These are phyloP conservation scores for Trilocha varians DNA, from an alignment of 2,888 invertebrate genomes.

Conservation along the genomic window DNA sequence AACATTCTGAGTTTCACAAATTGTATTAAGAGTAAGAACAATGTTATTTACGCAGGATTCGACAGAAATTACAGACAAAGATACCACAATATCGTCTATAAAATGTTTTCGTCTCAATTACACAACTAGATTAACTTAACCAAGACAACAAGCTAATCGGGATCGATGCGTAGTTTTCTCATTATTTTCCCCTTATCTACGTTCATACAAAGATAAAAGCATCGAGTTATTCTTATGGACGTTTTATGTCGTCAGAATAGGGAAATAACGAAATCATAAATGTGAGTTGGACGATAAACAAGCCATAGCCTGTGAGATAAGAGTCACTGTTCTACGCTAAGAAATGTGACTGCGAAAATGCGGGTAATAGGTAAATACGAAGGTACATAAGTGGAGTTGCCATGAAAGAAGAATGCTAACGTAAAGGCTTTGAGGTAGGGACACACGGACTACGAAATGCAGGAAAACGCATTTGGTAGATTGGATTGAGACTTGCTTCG, in stretches of 20 bases:
- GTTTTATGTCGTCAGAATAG: constrained; percentile 68
- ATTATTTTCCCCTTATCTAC: constrained; percentile 64
- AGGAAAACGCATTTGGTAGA: background rate
- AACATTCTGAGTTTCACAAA: too few relatives aligned
- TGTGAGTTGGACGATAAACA: constrained; percentile 64
- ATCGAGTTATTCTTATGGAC: constrained; percentile 54
- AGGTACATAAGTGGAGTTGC: background rate
- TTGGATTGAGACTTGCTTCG: background rate
- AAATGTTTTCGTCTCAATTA: background rate
- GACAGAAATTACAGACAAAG: too few relatives aligned
- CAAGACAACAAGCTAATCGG: constrained; percentile 56
- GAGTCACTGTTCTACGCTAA: constrained; percentile 35
- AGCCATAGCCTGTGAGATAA: constrained; percentile 56
- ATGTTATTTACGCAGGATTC: too few relatives aligned
- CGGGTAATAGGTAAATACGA: constrained; percentile 21
- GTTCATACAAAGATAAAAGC: constrained; percentile 56
- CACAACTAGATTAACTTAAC: constrained; percentile 29
- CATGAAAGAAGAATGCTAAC: background rate
- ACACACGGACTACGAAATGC: background rate
- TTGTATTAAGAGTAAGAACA: too few relatives aligned
- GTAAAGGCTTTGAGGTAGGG: background rate
- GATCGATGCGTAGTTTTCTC: constrained; percentile 52
- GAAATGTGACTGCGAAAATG: constrained; percentile 36
- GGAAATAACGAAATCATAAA: constrained; percentile 69
- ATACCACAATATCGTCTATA: constrained; percentile 7